Evolutionary conservation across 2,888 invertebrate genomes (phyloP).

Genomic region (Rhagonycha fulva): DNA sequence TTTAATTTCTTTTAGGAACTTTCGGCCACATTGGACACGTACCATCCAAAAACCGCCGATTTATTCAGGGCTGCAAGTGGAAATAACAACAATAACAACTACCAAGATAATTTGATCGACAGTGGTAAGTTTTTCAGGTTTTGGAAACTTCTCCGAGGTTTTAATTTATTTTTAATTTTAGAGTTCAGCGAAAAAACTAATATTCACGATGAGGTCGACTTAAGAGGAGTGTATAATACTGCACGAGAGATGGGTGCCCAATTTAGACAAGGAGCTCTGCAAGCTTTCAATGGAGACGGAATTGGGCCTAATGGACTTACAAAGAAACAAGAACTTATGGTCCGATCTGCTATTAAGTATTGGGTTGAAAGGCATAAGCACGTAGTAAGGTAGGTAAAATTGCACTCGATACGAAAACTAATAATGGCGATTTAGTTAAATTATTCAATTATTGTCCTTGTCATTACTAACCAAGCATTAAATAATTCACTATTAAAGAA

Average conservation of each 20-base stretch:
- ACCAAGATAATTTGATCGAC: slow-evolving; percentile 45
- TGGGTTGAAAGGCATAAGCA: slow-evolving; percentile 91
- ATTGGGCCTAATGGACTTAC: slow-evolving; percentile 79
- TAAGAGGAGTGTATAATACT: slow-evolving; percentile 76
- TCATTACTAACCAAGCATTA: neutral
- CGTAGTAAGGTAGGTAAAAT: slow-evolving; percentile 73
- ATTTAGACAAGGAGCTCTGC: slow-evolving; percentile 69
- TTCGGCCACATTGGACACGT: slow-evolving; percentile 80
- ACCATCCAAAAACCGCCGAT: slow-evolving; percentile 73
- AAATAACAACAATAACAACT: slow-evolving; percentile 42
- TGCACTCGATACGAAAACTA: slow-evolving; percentile 7
- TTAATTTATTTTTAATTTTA: neutral
- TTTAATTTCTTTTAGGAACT: slow-evolving; percentile 59
- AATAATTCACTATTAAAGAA: neutral
- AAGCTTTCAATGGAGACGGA: slow-evolving; percentile 62
- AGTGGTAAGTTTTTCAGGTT: slow-evolving; percentile 39
- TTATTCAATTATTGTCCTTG: slow-evolving; percentile 1
- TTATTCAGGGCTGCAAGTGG: slow-evolving; percentile 64
- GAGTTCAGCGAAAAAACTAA: slow-evolving; percentile 48
- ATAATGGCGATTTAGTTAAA: neutral
- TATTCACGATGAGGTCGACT: slow-evolving; percentile 62
- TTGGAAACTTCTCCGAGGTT: neutral
- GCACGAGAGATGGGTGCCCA: slow-evolving; percentile 79
- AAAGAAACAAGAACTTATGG: slow-evolving; percentile 82
- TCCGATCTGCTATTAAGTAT: slow-evolving; percentile 85